Percentiles rank a stretch among this genome's conserved stretches.
Conservation (phyloP, 2,888 invertebrate species). For the Meteorus cinctellus region DNA sequence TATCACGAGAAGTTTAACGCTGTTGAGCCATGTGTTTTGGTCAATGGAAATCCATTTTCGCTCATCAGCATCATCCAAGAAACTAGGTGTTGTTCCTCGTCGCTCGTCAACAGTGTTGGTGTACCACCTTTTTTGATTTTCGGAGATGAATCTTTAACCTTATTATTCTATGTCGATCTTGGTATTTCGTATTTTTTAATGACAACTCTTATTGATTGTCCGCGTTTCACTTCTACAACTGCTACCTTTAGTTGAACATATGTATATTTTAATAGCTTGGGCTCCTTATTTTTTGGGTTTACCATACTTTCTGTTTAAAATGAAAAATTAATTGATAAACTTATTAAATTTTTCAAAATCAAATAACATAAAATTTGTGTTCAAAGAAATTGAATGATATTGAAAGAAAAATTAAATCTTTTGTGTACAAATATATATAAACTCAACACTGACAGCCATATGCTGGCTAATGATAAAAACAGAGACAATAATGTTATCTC, state of each 20-base stretch:
- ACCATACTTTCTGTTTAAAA: background rate
- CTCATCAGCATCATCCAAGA: conserved; percentile 52
- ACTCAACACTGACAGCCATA: too few species aligned
- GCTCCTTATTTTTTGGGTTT: conserved; percentile 17
- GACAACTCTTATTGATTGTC: background rate
- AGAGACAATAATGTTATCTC: too few species aligned
- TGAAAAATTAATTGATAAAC: too few species aligned
- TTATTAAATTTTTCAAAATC: too few species aligned
- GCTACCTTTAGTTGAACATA: conserved; percentile 26
- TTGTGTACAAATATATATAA: too few species aligned
- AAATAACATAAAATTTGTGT: too few species aligned
- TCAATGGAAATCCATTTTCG: conserved; percentile 54
- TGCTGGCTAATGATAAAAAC: too few species aligned
- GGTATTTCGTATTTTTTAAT: conserved; percentile 42
- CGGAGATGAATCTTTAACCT: conserved; percentile 44
- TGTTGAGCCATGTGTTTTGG: conserved; percentile 46
- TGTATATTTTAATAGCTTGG: conserved; percentile 13
- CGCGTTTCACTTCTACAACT: conserved; percentile 21
- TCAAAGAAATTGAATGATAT: too few species aligned
- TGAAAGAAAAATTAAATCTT: too few species aligned
- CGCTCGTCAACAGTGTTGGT: conserved; percentile 23
- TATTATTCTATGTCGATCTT: conserved; percentile 46
- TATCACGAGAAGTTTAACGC: conserved; percentile 21
- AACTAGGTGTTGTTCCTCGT: conserved; percentile 43
- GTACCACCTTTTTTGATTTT: conserved; percentile 13